Evolutionary conservation across 2,797 vertebrate species (phyloP).

Genomic region (Chaunax sp.): DNA sequence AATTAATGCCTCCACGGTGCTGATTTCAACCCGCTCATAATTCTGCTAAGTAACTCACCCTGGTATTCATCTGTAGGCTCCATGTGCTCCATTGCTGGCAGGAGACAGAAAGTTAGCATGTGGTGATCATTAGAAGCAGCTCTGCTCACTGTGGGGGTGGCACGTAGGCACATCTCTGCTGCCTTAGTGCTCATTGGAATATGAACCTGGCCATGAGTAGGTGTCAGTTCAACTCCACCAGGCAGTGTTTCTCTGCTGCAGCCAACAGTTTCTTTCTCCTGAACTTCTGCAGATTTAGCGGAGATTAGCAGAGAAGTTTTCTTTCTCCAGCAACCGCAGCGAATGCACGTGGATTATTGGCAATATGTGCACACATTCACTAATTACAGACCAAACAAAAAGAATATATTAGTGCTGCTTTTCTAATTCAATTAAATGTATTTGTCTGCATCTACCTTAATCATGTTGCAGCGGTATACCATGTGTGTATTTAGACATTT

Average conservation of each 20-base stretch:
- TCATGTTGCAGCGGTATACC: neutral
- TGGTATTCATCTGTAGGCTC: slow-evolving; percentile 39
- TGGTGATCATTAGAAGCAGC: slow-evolving; percentile 75
- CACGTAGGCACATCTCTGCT: slow-evolving; percentile 77
- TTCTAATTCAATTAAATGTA: neutral
- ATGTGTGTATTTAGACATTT: slow-evolving; percentile 21
- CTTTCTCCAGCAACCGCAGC: neutral
- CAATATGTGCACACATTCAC: neutral
- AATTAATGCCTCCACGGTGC: neutral
- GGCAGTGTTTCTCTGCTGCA: slow-evolving; percentile 57
- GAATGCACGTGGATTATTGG: neutral
- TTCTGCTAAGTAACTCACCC: slow-evolving; percentile 24
- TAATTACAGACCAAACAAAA: neutral
- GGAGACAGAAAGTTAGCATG: slow-evolving; percentile 67
- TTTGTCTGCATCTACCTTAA: slow-evolving; percentile 6
- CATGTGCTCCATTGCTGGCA: slow-evolving; percentile 56
- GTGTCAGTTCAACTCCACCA: slow-evolving; percentile 76
- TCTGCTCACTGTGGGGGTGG: slow-evolving; percentile 76
- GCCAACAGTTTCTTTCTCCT: slow-evolving; percentile 42
- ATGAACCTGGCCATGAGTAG: slow-evolving; percentile 78
- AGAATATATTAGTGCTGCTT: neutral
- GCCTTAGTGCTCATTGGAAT: slow-evolving; percentile 79
- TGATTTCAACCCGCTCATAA: slow-evolving; percentile 1
- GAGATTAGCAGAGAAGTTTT: slow-evolving; percentile 17
- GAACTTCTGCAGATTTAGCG: slow-evolving; percentile 34